These are phyloP conservation scores for Lutjanus argentimaculatus DNA, from an alignment of 2,797 vertebrate species.

Conservation along the genomic window DNA sequence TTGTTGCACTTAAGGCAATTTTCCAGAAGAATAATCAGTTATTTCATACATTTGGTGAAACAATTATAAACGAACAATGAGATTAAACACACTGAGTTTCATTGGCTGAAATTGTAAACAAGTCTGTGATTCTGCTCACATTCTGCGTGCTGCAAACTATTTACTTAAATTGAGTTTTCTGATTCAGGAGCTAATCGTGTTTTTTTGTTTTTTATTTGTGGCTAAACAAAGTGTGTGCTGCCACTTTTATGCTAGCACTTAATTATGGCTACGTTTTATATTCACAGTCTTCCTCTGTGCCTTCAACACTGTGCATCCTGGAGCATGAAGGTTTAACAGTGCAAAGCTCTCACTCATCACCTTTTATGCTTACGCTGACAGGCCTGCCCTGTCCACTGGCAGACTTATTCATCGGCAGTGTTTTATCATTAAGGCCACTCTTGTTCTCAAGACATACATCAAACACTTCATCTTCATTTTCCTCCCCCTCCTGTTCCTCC, in stretches of 20 bases:
- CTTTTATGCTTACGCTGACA: slow-evolving; percentile 77
- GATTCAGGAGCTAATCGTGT: slow-evolving; percentile 33
- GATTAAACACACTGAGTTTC: slow-evolving; percentile 13
- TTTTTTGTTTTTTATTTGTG: slow-evolving; percentile 13
- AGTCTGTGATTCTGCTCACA: slow-evolving; percentile 29
- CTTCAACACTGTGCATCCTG: slow-evolving; percentile 61
- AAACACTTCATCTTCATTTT: slow-evolving; percentile 68
- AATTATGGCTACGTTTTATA: slow-evolving; percentile 66
- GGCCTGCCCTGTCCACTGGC: slow-evolving; percentile 70
- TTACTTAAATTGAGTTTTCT: slow-evolving; percentile 31
- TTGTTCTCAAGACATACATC: slow-evolving; percentile 70
- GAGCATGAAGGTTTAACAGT: slow-evolving; percentile 77
- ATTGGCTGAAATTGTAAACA: slow-evolving; percentile 23
- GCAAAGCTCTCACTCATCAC: slow-evolving; percentile 80
- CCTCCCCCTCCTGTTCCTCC: slow-evolving; percentile 19
- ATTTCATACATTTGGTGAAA: slow-evolving; percentile 10
- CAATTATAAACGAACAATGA: slow-evolving; percentile 6
- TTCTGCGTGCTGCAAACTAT: slow-evolving; percentile 16
- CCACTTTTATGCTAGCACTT: slow-evolving; percentile 49
- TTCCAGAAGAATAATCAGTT: background rate
- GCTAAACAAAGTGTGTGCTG: slow-evolving; percentile 29
- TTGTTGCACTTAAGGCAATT: background rate
- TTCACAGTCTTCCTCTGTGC: slow-evolving; percentile 48
- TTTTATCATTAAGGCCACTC: slow-evolving; percentile 76
- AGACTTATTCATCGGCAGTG: slow-evolving; percentile 68